phyloP scores from a whole-genome alignment of 2,888 invertebrate genomes.

The Rhyacophila evoluta region DNA sequence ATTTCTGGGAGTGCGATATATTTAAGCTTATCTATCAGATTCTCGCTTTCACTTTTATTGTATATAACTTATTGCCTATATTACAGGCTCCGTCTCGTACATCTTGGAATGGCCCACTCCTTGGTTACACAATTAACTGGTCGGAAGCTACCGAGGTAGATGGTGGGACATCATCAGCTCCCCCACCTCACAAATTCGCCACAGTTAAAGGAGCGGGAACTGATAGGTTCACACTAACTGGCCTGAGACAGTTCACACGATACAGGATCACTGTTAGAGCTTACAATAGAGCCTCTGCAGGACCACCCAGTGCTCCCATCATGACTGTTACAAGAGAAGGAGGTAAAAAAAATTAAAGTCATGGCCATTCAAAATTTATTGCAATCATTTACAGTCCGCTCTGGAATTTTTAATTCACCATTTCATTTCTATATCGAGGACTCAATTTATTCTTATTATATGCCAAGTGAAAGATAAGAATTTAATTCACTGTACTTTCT shows the following conservation, averaged over 20 bases:
- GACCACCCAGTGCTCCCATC: slow-evolving; percentile 72
- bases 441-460: no score
- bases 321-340: slow-evolving; percentile 76
- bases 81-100: slow-evolving; percentile 75
- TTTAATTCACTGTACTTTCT: no score
- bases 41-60: no score
- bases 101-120: slow-evolving; percentile 81
- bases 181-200: slow-evolving; percentile 26
- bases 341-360: no score
- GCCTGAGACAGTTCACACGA: slow-evolving; percentile 73
- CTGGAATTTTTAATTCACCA: no score
- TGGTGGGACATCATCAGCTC: slow-evolving; percentile 23
- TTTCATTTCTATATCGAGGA: no score
- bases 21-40: no score
- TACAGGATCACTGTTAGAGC: slow-evolving; percentile 76
- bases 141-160: slow-evolving; percentile 64
- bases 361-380: no score
- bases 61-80: no score
- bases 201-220: slow-evolving; percentile 68
- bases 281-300: slow-evolving; percentile 76
- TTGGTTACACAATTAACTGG: slow-evolving; percentile 83
- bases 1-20: no score
- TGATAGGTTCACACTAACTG: slow-evolving; percentile 65
- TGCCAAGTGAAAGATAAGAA: no score
- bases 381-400: no score